Evolutionary conservation across 2,797 vertebrate species (phyloP).

Genomic region (Chelon auratus): DNA sequence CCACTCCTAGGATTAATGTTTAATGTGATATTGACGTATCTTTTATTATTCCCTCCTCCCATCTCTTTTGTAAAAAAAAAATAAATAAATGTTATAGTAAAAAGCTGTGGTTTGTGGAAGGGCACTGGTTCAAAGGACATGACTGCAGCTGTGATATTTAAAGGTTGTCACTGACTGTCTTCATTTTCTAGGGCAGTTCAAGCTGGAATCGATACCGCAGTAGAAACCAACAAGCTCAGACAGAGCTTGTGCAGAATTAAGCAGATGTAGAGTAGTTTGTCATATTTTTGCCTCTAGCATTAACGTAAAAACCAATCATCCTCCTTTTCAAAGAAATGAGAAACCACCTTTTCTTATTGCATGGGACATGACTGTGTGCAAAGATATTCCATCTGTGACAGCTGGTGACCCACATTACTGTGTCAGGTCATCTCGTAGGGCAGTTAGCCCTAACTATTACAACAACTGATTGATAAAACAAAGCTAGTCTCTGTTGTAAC

Average conservation of each 20-base stretch:
- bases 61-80: background rate
- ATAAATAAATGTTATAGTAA: background rate
- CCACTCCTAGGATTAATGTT: slow-evolving; percentile 24
- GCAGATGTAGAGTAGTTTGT: slow-evolving; percentile 1
- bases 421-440: slow-evolving; percentile 4
- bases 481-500: slow-evolving; percentile 9
- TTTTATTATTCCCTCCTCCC: background rate
- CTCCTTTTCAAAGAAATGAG: background rate
- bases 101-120: slow-evolving; percentile 1
- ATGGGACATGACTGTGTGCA: background rate
- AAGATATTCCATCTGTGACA: slow-evolving; percentile 17
- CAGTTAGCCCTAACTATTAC: slow-evolving; percentile 7
- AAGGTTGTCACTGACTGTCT: slow-evolving; percentile 8
- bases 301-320: slow-evolving; percentile 21
- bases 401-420: slow-evolving; percentile 22
- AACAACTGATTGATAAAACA: slow-evolving; percentile 23
- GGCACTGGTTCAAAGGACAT: background rate
- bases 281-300: slow-evolving; percentile 37
- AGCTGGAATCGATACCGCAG: slow-evolving; percentile 9
- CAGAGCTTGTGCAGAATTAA: slow-evolving; percentile 30
- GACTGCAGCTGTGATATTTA: slow-evolving; percentile 8
- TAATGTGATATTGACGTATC: slow-evolving; percentile 17
- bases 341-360: background rate
- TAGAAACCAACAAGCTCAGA: slow-evolving; percentile 43
- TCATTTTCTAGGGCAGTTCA: slow-evolving; percentile 5